These are phyloP conservation scores for Thryonomys swinderianus DNA, from an alignment of 2,113 vertebrate genomes.

Conservation along the genomic window DNA sequence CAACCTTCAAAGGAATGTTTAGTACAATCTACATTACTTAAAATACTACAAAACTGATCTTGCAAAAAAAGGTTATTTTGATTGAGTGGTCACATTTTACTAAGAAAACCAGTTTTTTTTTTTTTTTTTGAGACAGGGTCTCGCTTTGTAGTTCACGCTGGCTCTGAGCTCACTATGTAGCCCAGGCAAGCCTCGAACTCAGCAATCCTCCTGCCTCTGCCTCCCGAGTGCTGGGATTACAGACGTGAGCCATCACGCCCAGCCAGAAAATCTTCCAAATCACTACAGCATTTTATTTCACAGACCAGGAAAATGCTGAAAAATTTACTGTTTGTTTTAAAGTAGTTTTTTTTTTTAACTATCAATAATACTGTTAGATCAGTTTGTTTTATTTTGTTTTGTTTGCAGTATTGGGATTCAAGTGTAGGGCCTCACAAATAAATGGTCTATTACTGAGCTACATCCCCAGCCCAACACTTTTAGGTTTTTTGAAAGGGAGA, in stretches of 20 bases:
- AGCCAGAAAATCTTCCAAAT: conserved; percentile 34
- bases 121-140: no score
- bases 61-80: neutral
- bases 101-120: conserved; percentile 24
- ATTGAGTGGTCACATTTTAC: conserved; percentile 43
- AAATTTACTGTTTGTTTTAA: conserved; percentile 44
- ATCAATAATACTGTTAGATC: neutral
- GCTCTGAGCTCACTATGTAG: no score
- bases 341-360: conserved; percentile 32
- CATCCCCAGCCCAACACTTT: neutral
- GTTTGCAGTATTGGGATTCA: neutral
- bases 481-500: neutral
- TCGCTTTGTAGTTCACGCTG: no score
- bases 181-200: no score
- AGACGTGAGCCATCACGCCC: no score
- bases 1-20: neutral
- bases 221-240: no score
- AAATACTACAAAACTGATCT: conserved; percentile 51
- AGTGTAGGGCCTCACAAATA: neutral
- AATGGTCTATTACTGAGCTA: neutral
- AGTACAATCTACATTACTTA: neutral
- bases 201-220: no score
- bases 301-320: neutral
- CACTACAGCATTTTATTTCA: conserved; percentile 12
- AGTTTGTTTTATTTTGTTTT: neutral